phyloP scores from a whole-genome alignment of 2,888 invertebrate genomes.

The Nemotelus nigrinus region DNA sequence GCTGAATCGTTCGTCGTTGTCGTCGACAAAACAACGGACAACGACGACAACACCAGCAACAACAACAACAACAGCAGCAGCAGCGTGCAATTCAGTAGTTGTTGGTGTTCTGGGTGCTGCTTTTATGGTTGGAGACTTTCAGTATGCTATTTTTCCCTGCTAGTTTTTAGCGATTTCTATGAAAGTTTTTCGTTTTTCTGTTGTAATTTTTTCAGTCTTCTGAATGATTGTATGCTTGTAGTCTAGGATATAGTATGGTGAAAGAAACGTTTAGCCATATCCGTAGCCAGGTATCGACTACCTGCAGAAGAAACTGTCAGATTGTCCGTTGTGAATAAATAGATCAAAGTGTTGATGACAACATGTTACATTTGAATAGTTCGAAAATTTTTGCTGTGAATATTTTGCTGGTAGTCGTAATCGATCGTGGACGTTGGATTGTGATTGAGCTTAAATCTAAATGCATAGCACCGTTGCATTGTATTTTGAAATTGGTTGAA shows the following conservation, averaged over 20 bases:
- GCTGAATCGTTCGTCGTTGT: constrained; percentile 41
- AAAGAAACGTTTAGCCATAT: not conserved
- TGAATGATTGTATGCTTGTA: not conserved
- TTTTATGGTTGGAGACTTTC: constrained; percentile 20
- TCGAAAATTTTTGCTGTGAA: no score
- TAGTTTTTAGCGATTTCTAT: constrained; percentile 31
- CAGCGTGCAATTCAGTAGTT: no score
- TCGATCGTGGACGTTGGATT: no score
- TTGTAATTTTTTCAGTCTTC: not conserved
- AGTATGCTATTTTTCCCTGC: constrained; percentile 36
- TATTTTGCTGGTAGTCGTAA: no score
- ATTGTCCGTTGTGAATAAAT: constrained; percentile 16
- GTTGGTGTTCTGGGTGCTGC: not conserved
- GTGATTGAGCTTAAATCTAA: no score
- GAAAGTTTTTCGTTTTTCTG: constrained; percentile 1
- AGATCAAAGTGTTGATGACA: constrained; percentile 37
- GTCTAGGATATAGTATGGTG: not conserved
- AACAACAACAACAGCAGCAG: not conserved
- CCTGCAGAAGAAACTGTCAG: not conserved
- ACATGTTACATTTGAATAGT: not conserved
- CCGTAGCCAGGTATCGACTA: not conserved
- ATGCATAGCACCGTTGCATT: no score
- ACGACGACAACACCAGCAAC: not conserved
- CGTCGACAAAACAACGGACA: not conserved
- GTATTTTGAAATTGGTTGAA: no score